These are phyloP conservation scores for Drosophila melanica DNA, from an alignment of 1,140 invertebrate species.

Conservation along the genomic window DNA sequence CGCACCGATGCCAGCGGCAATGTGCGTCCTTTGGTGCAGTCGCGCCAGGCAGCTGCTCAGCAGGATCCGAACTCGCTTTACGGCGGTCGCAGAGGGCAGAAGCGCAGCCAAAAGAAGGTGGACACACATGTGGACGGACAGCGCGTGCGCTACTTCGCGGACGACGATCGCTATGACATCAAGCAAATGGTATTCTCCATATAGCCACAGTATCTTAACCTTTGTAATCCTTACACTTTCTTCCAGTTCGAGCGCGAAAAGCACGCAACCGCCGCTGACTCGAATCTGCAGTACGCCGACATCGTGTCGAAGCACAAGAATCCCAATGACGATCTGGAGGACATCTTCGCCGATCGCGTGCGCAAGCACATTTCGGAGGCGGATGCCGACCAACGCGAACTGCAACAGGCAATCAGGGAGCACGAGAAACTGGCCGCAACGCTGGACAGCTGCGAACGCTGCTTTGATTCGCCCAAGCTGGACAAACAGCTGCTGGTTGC, in stretches of 20 bases:
- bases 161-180: conserved; percentile 95
- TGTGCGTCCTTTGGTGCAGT: conserved; percentile 85
- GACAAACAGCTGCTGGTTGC: conserved; percentile 94
- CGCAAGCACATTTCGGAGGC: conserved; percentile 87
- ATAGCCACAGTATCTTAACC: too few species aligned
- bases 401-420: conserved; percentile 90
- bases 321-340: conserved; percentile 92
- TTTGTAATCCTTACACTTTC: not conserved
- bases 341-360: conserved; percentile 89
- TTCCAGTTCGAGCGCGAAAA: conserved; percentile 94
- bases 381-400: conserved; percentile 87
- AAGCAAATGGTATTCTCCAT: conserved; percentile 90
- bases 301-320: conserved; percentile 88
- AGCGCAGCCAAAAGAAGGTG: conserved; percentile 86
- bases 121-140: conserved; percentile 91
- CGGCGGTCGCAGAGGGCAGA: conserved; percentile 84
- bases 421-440: conserved; percentile 84
- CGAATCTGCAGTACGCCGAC: conserved; percentile 92
- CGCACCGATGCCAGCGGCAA: conserved; percentile 89
- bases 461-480: conserved; percentile 92
- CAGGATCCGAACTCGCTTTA: conserved; percentile 26
- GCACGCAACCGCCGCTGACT: conserved; percentile 90
- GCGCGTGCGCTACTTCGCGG: conserved; percentile 93
- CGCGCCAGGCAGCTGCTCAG: conserved; percentile 28
- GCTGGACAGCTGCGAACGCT: conserved; percentile 92